Conservation (phyloP, 2,888 invertebrate species). For the Lordiphosa andalusiaca region DNA sequence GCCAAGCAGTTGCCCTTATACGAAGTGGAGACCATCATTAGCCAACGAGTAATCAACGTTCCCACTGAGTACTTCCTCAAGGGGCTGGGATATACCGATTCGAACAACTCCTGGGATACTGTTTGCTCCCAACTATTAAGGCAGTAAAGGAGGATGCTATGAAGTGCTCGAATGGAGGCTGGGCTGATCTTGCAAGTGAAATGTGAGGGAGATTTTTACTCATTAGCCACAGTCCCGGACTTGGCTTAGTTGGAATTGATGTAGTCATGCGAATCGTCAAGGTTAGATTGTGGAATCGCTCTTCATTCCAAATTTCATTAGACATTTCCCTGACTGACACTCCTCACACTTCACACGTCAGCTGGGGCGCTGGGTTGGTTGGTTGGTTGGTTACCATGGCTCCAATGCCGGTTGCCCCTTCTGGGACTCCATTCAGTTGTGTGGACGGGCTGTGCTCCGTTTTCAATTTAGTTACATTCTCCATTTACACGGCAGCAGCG, state of each 20-base stretch:
- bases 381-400: too few species aligned
- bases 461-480: constrained; percentile 60
- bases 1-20: background rate
- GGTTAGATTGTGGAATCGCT: constrained; percentile 13
- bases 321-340: constrained; percentile 9
- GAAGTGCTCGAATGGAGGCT: too few species aligned
- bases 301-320: background rate
- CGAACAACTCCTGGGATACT: constrained; percentile 97
- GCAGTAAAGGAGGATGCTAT: background rate
- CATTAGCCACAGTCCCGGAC: too few species aligned
- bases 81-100: constrained; percentile 90
- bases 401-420: background rate
- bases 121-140: constrained; percentile 90
- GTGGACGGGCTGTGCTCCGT: constrained; percentile 39
- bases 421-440: constrained; percentile 43
- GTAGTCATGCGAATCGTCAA: constrained; percentile 17
- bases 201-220: too few species aligned
- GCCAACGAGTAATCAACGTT: constrained; percentile 88
- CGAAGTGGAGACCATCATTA: constrained; percentile 92
- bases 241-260: background rate
- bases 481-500: constrained; percentile 23
- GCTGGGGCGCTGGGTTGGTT: constrained; percentile 7
- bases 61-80: constrained; percentile 85
- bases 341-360: constrained; percentile 11
- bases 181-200: too few species aligned